Percentiles rank a stretch among this genome's conserved stretches.
These are phyloP conservation scores for Hypena proboscidalis DNA, from an alignment of 2,888 invertebrate genomes.

Conservation along the genomic window DNA sequence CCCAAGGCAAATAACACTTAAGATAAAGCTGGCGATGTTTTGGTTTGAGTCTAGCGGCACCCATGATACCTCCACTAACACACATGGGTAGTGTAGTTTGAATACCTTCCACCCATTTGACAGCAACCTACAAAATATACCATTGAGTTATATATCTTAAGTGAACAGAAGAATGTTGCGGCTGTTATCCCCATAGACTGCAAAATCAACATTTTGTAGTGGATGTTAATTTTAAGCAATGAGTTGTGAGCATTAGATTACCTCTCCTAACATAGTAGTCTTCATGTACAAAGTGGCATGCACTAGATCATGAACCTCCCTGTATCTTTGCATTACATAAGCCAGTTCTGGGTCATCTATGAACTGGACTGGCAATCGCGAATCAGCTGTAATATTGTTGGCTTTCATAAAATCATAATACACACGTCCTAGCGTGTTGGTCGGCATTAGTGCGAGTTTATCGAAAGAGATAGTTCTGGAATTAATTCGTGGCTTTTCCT, in stretches of 20 bases:
- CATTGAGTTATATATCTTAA: no score
- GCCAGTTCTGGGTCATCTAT: slow-evolving; percentile 95
- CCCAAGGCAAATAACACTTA: slow-evolving; percentile 94
- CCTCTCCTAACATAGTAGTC: slow-evolving; percentile 95
- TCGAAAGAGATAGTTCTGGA: slow-evolving; percentile 91
- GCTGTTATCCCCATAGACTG: no score
- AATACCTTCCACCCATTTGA: slow-evolving; percentile 99
- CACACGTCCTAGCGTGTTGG: slow-evolving; percentile 93
- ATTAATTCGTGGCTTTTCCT: slow-evolving; percentile 94
- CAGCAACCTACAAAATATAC: slow-evolving; percentile 89
- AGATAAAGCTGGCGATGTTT: slow-evolving; percentile 93
- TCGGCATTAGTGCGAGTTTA: slow-evolving; percentile 89
- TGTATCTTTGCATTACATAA: slow-evolving; percentile 98
- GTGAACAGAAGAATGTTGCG: no score
- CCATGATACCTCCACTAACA: slow-evolving; percentile 95
- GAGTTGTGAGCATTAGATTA: slow-evolving; percentile 54
- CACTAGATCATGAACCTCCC: slow-evolving; percentile 98
- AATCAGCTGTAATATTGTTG: slow-evolving; percentile 97
- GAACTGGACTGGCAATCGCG: slow-evolving; percentile 95
- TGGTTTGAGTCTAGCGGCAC: slow-evolving; percentile 93
- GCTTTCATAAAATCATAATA: slow-evolving; percentile 93
- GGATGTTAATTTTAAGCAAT: no score
- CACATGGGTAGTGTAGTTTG: slow-evolving; percentile 99
- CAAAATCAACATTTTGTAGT: no score
- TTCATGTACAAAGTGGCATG: slow-evolving; percentile 97